A percentile compares a stretch with the other conserved stretches of the same genome.
Conservation (phyloP, 2,797 vertebrate species). For the Oreonectes daqikongensis region DNA sequence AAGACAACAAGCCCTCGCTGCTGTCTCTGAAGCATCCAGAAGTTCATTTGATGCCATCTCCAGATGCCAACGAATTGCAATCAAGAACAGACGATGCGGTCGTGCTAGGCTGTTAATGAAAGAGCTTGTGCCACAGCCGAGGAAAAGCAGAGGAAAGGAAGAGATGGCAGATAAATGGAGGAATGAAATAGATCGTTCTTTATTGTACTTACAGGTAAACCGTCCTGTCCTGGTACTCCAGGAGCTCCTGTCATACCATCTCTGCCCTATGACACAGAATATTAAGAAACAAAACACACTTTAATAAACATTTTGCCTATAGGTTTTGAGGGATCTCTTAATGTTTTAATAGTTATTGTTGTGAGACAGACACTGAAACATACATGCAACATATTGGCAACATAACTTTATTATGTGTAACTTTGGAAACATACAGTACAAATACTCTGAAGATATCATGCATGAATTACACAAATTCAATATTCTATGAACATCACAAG, state of each 20-base stretch:
- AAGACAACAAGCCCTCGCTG: constrained; percentile 53
- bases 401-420: too few relatives aligned
- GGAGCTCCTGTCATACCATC: constrained; percentile 76
- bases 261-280: constrained; percentile 68
- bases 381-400: background rate
- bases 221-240: constrained; percentile 79
- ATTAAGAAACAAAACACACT: constrained; percentile 13
- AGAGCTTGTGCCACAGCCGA: background rate
- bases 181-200: too few relatives aligned
- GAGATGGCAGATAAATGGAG: background rate
- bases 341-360: background rate
- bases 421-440: background rate
- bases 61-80: constrained; percentile 1
- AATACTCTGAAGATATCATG: too few relatives aligned
- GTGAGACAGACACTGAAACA: background rate
- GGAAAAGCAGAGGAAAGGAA: background rate
- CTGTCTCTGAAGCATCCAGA: constrained; percentile 35
- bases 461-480: background rate
- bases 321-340: background rate
- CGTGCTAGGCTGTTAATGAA: constrained; percentile 5
- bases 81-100: constrained; percentile 13
- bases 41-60: constrained; percentile 31
- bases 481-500: background rate
- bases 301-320: background rate
- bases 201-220: constrained; percentile 77